Evolutionary conservation across 2,113 vertebrate species (phyloP), one percentile per base, ranked within the genome.

Genomic region (Picathartes gymnocephalus): DNA sequence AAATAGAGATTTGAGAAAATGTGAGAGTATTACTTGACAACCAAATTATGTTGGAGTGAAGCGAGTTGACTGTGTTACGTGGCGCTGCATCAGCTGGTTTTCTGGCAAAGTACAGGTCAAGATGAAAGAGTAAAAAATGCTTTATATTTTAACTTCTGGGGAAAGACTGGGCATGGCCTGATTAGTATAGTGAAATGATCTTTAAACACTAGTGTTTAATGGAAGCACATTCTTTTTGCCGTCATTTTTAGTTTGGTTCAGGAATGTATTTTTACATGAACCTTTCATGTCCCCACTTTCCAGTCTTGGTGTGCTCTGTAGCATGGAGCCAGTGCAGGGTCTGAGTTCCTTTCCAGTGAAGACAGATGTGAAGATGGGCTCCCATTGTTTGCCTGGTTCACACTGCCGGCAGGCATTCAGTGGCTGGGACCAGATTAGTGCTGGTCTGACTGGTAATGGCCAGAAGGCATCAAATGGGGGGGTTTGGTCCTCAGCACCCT

Each of bases 1-100:
- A 92, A 95, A 95, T 94, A 93, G 84, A 92, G 50, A 80, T 77
- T 70, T 62, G 73, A 82, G 87, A 92, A 96, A 95, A 87, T 78
- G 33, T 44, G 74, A 91, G 60, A 69, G 68, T 72, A 48, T 54
- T 92, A 88, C 85, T 76, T 87, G 90, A 88, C 70, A 92, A 53
- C 51, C 14, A 57, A 89, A 84, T 86, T 65, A 69, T 50, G 61
- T 21, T 70, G 51, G 57, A 86, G 37, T 48, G 73, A 76, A 87
- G 44, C 0, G 10, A 71, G 48, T n/a, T 93, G 88, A 83, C 79
- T 96, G 88, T 58, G 30, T 70, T 88, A 44, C 0, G 0, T 48
- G 76, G 64, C 81, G 50, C 72, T 68, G 60, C 64, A 88, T 92
- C 76, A 91, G 73, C 44, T 64, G 60, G 27, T 77, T 64, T 92